A percentile compares a stretch with the other conserved stretches of the same genome.
These are phyloP conservation scores for Hirtodrosophila alboralis DNA, from an alignment of 2,888 invertebrate genomes.

Conservation along the genomic window DNA sequence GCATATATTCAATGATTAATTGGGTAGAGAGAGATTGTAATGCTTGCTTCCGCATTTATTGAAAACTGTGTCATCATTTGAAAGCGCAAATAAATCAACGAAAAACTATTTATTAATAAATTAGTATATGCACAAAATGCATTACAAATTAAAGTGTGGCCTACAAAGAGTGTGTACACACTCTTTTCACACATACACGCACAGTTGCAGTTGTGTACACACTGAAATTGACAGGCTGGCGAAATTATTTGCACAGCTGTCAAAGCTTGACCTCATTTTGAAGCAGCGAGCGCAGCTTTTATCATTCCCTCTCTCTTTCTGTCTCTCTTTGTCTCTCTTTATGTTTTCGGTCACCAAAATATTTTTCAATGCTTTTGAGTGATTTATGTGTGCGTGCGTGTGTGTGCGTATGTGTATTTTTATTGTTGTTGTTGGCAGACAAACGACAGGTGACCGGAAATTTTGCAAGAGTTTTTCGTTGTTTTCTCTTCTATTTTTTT, in stretches of 20 bases:
- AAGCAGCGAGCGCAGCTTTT: conserved; percentile 48
- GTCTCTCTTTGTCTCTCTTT: too few species aligned
- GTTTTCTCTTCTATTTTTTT: conserved; percentile 27
- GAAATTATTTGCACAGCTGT: conserved; percentile 79
- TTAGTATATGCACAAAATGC: conserved; percentile 74
- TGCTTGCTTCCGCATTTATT: conserved; percentile 31
- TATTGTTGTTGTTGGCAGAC: conserved; percentile 15
- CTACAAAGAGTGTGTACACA: conserved; percentile 38
- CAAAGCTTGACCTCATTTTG: conserved; percentile 76
- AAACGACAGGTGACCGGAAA: conserved; percentile 61
- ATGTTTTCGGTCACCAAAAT: conserved; percentile 33
- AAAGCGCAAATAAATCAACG: conserved; percentile 65
- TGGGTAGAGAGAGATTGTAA: conserved; percentile 1
- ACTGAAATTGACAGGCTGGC: conserved; percentile 36
- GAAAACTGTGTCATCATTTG: conserved; percentile 37
- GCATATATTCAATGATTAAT: conserved; percentile 47
- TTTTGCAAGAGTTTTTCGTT: conserved; percentile 24
- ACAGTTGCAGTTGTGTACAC: conserved; percentile 48
- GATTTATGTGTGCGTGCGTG: conserved; percentile 54
- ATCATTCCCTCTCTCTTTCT: conserved; percentile 11
- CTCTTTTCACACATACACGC: conserved; percentile 7
- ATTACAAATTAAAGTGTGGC: conserved; percentile 64
- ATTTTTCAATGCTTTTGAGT: conserved; percentile 68
- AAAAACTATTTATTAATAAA: conserved; percentile 73
- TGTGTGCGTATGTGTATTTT: conserved; percentile 19